Conservation (phyloP, 1,140 invertebrate genomes). For the Drosophila watanabei region DNA sequence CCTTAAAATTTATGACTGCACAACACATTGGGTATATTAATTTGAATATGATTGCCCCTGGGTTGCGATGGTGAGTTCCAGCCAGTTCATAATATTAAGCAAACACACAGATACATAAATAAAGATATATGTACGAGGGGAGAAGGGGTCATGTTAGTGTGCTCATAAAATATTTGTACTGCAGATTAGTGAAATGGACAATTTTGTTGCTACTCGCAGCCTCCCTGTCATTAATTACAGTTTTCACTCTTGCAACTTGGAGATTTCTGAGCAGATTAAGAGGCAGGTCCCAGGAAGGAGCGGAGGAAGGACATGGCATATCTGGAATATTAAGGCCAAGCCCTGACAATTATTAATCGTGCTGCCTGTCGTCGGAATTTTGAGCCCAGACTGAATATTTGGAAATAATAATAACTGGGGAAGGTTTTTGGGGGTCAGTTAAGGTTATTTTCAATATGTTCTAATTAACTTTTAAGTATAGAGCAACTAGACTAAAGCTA, state of each 20-base stretch:
- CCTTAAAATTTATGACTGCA: constrained; percentile 77
- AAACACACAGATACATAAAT: constrained; percentile 45
- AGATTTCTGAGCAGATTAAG: constrained; percentile 38
- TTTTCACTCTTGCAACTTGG: constrained; percentile 57
- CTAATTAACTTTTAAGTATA: no score
- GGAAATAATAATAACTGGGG: constrained; percentile 13
- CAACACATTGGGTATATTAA: constrained; percentile 84
- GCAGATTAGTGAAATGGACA: constrained; percentile 79
- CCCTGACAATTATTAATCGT: constrained; percentile 77
- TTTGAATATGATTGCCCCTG: constrained; percentile 82
- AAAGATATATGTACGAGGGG: constrained; percentile 6
- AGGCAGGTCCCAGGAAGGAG: not conserved
- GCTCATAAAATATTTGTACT: constrained; percentile 77
- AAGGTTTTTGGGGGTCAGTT: not conserved
- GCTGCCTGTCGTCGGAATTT: constrained; percentile 56
- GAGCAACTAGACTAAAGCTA: no score
- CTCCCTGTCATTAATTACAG: constrained; percentile 71
- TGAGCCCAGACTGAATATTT: constrained; percentile 25
- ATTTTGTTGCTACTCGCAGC: constrained; percentile 51
- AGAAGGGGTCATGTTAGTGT: constrained; percentile 41
- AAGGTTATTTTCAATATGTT: not conserved
- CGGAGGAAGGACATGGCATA: constrained; percentile 1
- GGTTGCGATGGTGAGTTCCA: constrained; percentile 38
- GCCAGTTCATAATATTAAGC: constrained; percentile 74
- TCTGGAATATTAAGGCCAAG: constrained; percentile 16